Percentiles rank a stretch among this genome's conserved stretches.
These are phyloP conservation scores for Malacosoma neustria DNA, from an alignment of 2,888 invertebrate genomes.

Conservation along the genomic window DNA sequence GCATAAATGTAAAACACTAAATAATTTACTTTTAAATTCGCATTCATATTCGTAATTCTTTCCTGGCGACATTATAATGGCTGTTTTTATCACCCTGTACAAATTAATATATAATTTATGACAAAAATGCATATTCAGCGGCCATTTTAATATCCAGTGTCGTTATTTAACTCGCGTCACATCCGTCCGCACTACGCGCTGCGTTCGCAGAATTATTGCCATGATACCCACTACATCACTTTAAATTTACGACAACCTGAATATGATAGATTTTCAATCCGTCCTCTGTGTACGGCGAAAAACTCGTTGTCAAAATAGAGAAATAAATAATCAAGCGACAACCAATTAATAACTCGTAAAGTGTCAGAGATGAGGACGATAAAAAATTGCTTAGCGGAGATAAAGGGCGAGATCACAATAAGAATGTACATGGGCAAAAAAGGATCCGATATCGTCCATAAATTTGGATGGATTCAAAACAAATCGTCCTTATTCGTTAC, in stretches of 20 bases:
- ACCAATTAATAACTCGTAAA: slow-evolving; percentile 76
- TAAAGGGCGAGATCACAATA: slow-evolving; percentile 66
- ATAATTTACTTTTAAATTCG: slow-evolving; percentile 9
- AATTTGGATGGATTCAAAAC: slow-evolving; percentile 72
- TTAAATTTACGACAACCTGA: slow-evolving; percentile 72
- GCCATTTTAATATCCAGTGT: slow-evolving; percentile 64
- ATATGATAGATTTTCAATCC: slow-evolving; percentile 76
- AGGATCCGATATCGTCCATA: slow-evolving; percentile 61
- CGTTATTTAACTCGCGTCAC: slow-evolving; percentile 69
- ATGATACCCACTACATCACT: slow-evolving; percentile 70
- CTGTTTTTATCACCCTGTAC: slow-evolving; percentile 16
- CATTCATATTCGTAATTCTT: slow-evolving; percentile 14
- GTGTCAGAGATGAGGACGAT: slow-evolving; percentile 65
- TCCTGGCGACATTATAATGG: slow-evolving; percentile 17
- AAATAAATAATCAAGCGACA: slow-evolving; percentile 72
- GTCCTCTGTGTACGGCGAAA: slow-evolving; percentile 61
- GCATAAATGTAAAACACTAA: not conserved
- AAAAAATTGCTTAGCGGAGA: slow-evolving; percentile 51
- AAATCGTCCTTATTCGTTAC: slow-evolving; percentile 76
- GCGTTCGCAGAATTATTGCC: slow-evolving; percentile 67
- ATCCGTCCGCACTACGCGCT: slow-evolving; percentile 67
- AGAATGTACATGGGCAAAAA: slow-evolving; percentile 67
- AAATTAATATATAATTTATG: slow-evolving; percentile 30
- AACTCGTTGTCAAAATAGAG: slow-evolving; percentile 71
- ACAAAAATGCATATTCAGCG: slow-evolving; percentile 37